Evolutionary conservation across 1,140 invertebrate species (phyloP), one percentile per base, ranked within the genome.

Genomic region (Bombus impatiens): DNA sequence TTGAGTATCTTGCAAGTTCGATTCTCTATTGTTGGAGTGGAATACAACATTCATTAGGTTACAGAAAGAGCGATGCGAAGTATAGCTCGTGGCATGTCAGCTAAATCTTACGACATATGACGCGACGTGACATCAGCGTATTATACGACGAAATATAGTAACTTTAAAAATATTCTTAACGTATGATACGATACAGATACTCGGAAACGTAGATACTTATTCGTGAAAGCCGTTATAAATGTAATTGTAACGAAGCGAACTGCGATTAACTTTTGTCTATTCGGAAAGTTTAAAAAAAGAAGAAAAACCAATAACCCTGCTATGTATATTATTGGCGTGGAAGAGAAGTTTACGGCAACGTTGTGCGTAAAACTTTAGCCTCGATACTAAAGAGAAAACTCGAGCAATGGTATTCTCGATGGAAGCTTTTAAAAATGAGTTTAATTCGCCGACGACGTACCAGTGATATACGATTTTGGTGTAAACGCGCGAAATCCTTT

Each of bases 401-500:
- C 15, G 35, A 42, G 25, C 32, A 42, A 5, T 32, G 76, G 13
- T 12, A 22, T 47, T 28, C 5, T 22, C 15, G 28, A 3, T 40
- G 28, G n/a, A 78, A 18, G 15, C 10, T 78, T 40, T 40, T n/a
- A 5, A 32, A 62, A 78, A 44, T 44, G 37, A 42, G n/a, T 65
- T 78, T n/a, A 65, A 78, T 65, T 65, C 18, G n/a, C 3, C 10
- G 28, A 65, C 57, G 59, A 78, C 76, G 22, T 13, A 32, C 28
- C n/a, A 22, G 4, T 70, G 78, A 70, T 70, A 71, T 71, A 40
- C 65, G 44, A 57, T 57, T 53, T 40, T 44, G 22, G 28, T 12
- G 1, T 12, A 62, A 62, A 62, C 40, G 62, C 28, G 62, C 12
- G 18, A 57, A 81, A 81, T 81, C 28, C 32, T 81, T 72, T 81